Evolutionary conservation across 2,797 vertebrate genomes (phyloP), one percentile per base, ranked within the genome.

Genomic region (Acanthornis magna): DNA sequence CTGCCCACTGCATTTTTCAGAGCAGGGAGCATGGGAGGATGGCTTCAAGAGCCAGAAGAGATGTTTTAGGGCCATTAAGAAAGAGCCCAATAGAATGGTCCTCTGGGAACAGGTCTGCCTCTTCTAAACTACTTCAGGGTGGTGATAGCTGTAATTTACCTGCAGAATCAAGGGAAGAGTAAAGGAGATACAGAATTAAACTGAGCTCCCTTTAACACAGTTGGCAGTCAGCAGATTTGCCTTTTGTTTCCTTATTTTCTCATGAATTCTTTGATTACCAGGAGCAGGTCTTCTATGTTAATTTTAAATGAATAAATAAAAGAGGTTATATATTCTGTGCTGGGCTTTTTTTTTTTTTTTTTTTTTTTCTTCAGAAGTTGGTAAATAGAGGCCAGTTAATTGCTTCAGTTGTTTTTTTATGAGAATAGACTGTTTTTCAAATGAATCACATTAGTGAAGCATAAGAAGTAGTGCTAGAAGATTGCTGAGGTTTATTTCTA

Each of bases 301-400:
- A 53, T 85, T 71, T 72, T 45, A 78, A 84, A 74, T 26, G 11
- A 68, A 55, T 60, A 78, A 88, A 43, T 78, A 71, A 32, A 80
- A 89, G 43, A 68, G 21, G 40, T 75, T 68, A 14, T 43, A 14
- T 65, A 51, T 84, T 76, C 36, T 62, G 26, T 32, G 58, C 27
- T 81, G 32, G 26, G 36, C 8, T 36, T 36, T 36, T 36, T 36
- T 36, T 36, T 48, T 48, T 45, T 45, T 45, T 58, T 58, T 76
- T 48, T 29, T 79, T 48, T 88, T 93, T 77, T 22, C n/a, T 96
- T 95, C 34, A 57, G 51, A 95, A 94, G 43, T 75, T 42, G 21
- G 65, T 95, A 94, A 96, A 95, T 89, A 84, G 32, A 95, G 92
- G 93, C 15, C 23, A 94, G 92, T 90, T 97, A 97, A 95, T 95